Evolutionary conservation across 2,888 invertebrate genomes (phyloP), one percentile per base, ranked within the genome.

Genomic region (Odontocolon sp.): DNA sequence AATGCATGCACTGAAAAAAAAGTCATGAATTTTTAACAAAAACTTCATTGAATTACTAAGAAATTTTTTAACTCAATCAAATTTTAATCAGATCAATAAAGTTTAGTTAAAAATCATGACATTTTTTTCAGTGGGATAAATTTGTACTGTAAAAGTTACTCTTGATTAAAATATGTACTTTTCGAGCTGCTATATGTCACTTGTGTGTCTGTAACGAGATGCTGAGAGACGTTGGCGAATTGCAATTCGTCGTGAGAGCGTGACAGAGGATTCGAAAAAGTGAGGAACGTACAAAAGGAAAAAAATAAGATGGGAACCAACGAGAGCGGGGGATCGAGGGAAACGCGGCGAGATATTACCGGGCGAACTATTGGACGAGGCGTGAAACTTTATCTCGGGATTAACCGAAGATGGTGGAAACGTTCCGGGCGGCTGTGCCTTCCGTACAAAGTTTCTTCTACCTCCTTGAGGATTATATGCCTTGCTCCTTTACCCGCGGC

Each of bases 391-490:
- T 69, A 73, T 80, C 80, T 68, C 40, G 57, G 67, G 78, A 78
- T 80, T 80, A 80, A 80, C 75, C 64, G 75, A 74, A 80, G 78
- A 80, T 76, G 78, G 63, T 66, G 69, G 59, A 69, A 75, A 72
- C 80, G 68, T 69, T 76, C 64, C 52, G 42, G 33, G 40, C 45
- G 31, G 16, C 18, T 28, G 47, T 59, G 31, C 56, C 56, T 61
- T 63, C 9, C 33, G 26, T 59, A 59, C 59, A 69, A 77, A 77
- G 77, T 77, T 77, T 64, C 73, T 47, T 73, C 69, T 69, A 66
- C 50, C 69, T 77, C 18, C 73, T 73, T 45, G 52, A 64, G 69
- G 77, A 77, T 77, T 77, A 77, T 69, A 73, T 73, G 73, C 69
- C 64, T 69, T 18, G 73, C 64, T 57, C 72, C 28, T 69, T 64